A percentile compares a stretch with the other conserved stretches of the same genome.
These are phyloP conservation scores for Xestia ashworthii DNA, from an alignment of 2,888 invertebrate species.

Conservation along the genomic window DNA sequence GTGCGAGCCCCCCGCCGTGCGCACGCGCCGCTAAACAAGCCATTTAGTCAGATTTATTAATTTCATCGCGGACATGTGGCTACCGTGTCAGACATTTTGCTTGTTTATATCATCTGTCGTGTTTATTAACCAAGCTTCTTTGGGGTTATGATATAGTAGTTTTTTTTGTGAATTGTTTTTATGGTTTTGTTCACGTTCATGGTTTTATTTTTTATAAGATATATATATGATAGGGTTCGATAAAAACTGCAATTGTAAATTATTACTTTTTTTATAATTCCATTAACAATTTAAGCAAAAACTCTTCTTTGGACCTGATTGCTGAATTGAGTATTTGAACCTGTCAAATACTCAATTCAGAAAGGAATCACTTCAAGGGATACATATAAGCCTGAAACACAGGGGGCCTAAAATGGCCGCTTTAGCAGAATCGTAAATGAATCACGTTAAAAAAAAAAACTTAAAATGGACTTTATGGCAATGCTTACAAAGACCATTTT, in stretches of 20 bases:
- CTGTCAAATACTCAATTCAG: background rate
- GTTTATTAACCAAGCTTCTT: constrained; percentile 65
- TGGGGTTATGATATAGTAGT: constrained; percentile 44
- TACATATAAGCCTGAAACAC: too few species aligned
- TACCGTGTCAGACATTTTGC: constrained; percentile 79
- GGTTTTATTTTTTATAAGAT: constrained; percentile 11
- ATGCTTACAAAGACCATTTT: too few species aligned
- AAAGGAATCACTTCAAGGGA: too few species aligned
- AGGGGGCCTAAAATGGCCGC: too few species aligned
- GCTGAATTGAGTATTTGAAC: background rate
- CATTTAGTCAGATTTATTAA: constrained; percentile 84
- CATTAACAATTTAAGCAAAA: background rate
- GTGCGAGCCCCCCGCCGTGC: constrained; percentile 77
- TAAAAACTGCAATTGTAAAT: background rate
- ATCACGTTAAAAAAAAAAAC: too few species aligned
- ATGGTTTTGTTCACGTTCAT: constrained; percentile 19
- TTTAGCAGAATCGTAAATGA: too few species aligned
- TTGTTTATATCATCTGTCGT: constrained; percentile 86
- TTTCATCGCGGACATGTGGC: constrained; percentile 79
- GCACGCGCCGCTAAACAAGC: constrained; percentile 83
- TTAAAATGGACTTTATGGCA: too few species aligned
- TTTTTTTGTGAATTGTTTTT: constrained; percentile 43
- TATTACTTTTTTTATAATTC: background rate
- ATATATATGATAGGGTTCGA: too few species aligned
- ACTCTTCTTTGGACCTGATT: background rate